A percentile compares a stretch with the other conserved stretches of the same genome.
Conservation (phyloP, 2,888 invertebrate genomes). For the Lissonota sp. region DNA sequence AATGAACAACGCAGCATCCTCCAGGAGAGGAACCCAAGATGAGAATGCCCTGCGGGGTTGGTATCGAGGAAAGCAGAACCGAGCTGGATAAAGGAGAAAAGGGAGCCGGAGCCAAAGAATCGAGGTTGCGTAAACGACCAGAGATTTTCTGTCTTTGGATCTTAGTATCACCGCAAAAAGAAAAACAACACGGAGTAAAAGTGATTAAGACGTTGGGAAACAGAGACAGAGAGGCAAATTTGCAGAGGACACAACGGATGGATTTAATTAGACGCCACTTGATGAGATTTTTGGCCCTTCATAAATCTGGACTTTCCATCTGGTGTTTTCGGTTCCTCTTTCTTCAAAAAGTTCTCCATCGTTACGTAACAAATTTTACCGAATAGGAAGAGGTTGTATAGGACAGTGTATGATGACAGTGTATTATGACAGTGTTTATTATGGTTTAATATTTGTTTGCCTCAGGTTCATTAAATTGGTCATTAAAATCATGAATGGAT, state of each 20-base stretch:
- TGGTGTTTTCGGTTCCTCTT: background rate
- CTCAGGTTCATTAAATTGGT: too few relatives aligned
- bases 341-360: background rate
- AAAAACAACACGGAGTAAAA: conserved; percentile 20
- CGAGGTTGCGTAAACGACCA: conserved; percentile 3
- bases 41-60: conserved; percentile 33
- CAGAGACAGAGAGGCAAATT: conserved; percentile 36
- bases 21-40: conserved; percentile 36
- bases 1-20: conserved; percentile 40
- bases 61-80: conserved; percentile 41
- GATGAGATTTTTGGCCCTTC: conserved; percentile 8
- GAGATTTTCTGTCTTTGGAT: conserved; percentile 42
- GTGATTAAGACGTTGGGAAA: too few relatives aligned
- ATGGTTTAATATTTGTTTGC: too few relatives aligned
- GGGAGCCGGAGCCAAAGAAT: background rate
- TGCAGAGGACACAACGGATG: background rate
- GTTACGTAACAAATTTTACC: background rate
- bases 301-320: background rate
- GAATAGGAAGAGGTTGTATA: too few relatives aligned
- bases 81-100: conserved; percentile 25
- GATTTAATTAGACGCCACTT: conserved; percentile 34
- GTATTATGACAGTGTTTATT: too few relatives aligned
- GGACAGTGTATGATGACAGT: too few relatives aligned
- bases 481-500: too few relatives aligned
- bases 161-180: conserved; percentile 52